phyloP scores from a whole-genome alignment of 2,113 vertebrate genomes.

The cattle (Bos taurus) region ARS-UCD2.0 NC_037355.1:8357501-8358000 shows the following conservation, averaged over 20 bases:
- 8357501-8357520: rapidly evolving
- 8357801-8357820: background rate
- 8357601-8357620: background rate
- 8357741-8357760: rapidly evolving
- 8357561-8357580: background rate
- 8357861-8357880: background rate
- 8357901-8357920: background rate
- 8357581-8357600: background rate
- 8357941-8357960: too few species aligned
- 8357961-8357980: too few species aligned
- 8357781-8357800: background rate
- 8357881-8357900: background rate
- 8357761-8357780: background rate
- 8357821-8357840: background rate
- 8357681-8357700: background rate
- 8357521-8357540: background rate
- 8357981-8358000: background rate
- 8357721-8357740: rapidly evolving
- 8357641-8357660: background rate
- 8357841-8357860: background rate
- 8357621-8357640: background rate
- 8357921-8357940: background rate
- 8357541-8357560: too few species aligned
- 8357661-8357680: background rate
- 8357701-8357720: background rate